These are phyloP conservation scores for Meta bourneti DNA, from an alignment of 2,888 invertebrate species.

Conservation along the genomic window DNA sequence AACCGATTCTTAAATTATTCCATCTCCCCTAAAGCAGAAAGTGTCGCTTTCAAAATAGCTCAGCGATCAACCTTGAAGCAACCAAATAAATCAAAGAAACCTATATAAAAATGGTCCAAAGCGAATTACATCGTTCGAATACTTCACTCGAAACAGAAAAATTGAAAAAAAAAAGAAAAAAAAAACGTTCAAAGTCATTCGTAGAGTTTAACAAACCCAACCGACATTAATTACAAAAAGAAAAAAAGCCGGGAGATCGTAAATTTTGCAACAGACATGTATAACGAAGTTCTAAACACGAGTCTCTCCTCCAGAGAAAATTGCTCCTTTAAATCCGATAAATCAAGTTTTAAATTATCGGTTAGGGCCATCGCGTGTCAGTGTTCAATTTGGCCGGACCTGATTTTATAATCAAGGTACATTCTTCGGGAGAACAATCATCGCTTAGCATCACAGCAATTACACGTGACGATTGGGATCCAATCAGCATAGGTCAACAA, in stretches of 20 bases:
- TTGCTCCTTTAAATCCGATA: constrained; percentile 72
- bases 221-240: constrained; percentile 69
- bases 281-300: constrained; percentile 32
- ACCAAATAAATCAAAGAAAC: background rate
- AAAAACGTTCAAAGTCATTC: constrained; percentile 34
- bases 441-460: constrained; percentile 58
- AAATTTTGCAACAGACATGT: constrained; percentile 56
- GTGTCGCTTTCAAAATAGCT: background rate
- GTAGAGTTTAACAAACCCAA: constrained; percentile 56
- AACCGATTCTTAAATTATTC: background rate
- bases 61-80: background rate
- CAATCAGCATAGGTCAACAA: constrained; percentile 54
- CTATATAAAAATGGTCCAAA: background rate
- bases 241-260: constrained; percentile 27
- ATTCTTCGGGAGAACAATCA: constrained; percentile 71
- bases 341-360: constrained; percentile 76
- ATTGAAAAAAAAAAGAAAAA: background rate
- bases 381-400: constrained; percentile 62
- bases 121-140: background rate
- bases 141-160: background rate
- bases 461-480: constrained; percentile 33
- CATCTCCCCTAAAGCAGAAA: background rate
- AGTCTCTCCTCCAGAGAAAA: constrained; percentile 33
- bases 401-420: constrained; percentile 74
- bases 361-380: constrained; percentile 73